Conservation (phyloP, 1,140 invertebrate species). For the Magallana ariakensis region DNA sequence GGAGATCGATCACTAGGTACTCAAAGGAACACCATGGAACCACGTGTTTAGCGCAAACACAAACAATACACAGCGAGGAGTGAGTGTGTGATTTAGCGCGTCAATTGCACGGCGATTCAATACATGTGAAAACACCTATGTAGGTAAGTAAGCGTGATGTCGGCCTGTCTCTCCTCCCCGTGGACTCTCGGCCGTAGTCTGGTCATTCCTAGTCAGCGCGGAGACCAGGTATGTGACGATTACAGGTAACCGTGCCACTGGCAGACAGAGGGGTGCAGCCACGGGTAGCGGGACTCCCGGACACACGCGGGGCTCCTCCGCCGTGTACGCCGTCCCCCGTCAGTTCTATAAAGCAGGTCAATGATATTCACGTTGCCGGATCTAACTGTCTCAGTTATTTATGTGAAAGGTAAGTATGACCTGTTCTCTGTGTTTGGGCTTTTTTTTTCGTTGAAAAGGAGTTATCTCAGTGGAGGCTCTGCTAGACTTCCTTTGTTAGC, state of each 20-base stretch:
- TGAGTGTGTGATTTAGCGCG: neutral
- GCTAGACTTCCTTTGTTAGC: too few relatives aligned
- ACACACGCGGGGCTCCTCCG: too few relatives aligned
- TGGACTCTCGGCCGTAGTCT: neutral
- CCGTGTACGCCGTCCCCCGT: too few relatives aligned
- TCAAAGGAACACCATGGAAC: constrained; percentile 18
- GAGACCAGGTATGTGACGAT: constrained; percentile 12
- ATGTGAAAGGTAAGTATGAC: neutral
- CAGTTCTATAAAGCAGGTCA: neutral
- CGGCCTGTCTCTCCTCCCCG: neutral
- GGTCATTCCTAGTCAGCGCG: constrained; percentile 2
- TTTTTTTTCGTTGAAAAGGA: too few relatives aligned
- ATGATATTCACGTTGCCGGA: neutral
- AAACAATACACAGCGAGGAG: constrained; percentile 29
- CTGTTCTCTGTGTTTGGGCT: too few relatives aligned
- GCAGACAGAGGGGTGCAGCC: neutral
- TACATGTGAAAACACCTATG: neutral
- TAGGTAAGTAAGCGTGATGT: neutral
- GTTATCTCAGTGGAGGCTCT: too few relatives aligned
- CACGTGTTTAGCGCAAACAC: constrained; percentile 24
- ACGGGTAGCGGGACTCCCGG: neutral
- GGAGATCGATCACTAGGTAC: constrained; percentile 4
- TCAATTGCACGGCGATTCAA: neutral
- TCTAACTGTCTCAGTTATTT: neutral
- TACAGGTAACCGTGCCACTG: neutral